Evolutionary conservation across 2,888 invertebrate genomes (phyloP), one percentile per base, ranked within the genome.

Genomic region (Orthonychiurus folsomi): DNA sequence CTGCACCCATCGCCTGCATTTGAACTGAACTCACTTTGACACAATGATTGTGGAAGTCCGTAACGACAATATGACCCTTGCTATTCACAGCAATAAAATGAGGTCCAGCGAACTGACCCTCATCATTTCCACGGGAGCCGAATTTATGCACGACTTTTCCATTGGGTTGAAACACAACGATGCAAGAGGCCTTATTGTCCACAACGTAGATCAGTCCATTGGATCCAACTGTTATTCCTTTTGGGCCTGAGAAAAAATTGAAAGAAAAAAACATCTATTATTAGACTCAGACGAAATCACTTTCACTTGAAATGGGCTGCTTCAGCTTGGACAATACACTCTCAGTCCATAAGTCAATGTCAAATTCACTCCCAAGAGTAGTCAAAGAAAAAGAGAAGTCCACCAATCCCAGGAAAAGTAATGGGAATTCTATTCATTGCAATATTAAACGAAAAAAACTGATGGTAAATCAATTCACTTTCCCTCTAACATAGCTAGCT

Each of bases 41-140:
- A 69, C 79, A 78, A 73, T 81, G 81, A 72, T 81, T 80, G 73
- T 81, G 81, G 73, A 81, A 81, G 73, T 81, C 81, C 2, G 81
- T 78, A 12, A 81, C 76, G 48, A 80, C 76, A 61, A 81, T 78
- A 66, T 79, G 79, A 66, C 79, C 78, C 64, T 75, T 76, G 53
- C 76, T 75, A 69, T 78, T 79, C 47, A 80, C 77, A 9, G 80
- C 79, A n/a, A 79, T 78, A 72, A 79, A 81, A 71, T 81, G 81
- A 12, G 81, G 81, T 18, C 81, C 81, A n/a, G 81, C 80, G 69
- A 81, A 79, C 71, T 80, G 78, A 55, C 77, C 75, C 27, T 77
- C 76, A 26, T 76, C 77, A 64, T 77, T 78, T 2, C 80, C 80
- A 18, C 79, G 70, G 68, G 71, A 74, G 3, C 77, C 77, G 75